phyloP scores from a whole-genome alignment of 1,140 invertebrate genomes.

The Chrysoperla carnea region DNA sequence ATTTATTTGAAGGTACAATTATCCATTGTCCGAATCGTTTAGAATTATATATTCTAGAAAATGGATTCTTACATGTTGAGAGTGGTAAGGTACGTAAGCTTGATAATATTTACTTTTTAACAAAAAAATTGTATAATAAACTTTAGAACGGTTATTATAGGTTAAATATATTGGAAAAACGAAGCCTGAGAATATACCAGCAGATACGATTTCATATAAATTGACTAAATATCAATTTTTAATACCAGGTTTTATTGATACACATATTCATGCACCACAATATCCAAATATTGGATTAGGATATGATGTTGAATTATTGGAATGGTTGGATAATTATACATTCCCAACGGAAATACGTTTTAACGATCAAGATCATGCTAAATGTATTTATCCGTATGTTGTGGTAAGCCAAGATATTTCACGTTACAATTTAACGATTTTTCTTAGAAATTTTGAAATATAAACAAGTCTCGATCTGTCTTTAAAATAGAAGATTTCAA shows the following conservation, averaged over 20 bases:
- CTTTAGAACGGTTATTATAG: too few relatives aligned
- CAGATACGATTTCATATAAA: neutral
- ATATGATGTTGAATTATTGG: constrained; percentile 55
- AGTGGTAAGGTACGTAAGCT: constrained; percentile 23
- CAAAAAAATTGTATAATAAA: too few relatives aligned
- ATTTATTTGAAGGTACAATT: constrained; percentile 12
- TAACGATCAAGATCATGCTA: constrained; percentile 46
- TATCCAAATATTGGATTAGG: constrained; percentile 68
- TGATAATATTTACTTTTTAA: too few relatives aligned
- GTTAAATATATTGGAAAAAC: too few relatives aligned
- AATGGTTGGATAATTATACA: constrained; percentile 77
- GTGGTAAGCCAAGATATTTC: constrained; percentile 44
- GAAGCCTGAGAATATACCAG: too few relatives aligned
- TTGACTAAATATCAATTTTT: constrained; percentile 46
- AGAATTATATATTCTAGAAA: constrained; percentile 19
- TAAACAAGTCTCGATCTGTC: too few relatives aligned
- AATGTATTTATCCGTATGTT: constrained; percentile 50
- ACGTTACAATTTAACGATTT: constrained; percentile 1
- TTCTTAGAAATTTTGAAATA: neutral
- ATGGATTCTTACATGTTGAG: constrained; percentile 24
- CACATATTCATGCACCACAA: constrained; percentile 79
- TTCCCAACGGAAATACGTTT: constrained; percentile 69
- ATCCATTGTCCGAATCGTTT: constrained; percentile 13
- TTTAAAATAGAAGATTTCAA: too few relatives aligned
- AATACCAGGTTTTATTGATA: constrained; percentile 76